Percentiles rank a stretch among this genome's conserved stretches.
phyloP scores from a whole-genome alignment of 2,797 vertebrate species.

The Eospalax fontanierii region DNA sequence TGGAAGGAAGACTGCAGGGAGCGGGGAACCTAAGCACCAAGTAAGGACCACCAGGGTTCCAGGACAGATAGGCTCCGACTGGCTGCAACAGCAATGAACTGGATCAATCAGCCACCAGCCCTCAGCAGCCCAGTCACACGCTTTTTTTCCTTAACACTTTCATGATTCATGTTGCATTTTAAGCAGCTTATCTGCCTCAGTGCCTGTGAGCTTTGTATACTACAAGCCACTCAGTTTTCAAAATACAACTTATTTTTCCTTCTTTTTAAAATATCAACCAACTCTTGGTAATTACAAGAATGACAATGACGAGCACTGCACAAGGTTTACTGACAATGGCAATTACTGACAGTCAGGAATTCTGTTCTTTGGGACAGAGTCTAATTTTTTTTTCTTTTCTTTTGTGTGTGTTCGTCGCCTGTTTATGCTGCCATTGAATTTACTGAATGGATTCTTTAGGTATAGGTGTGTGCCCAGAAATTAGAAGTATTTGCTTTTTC shows the following conservation, averaged over 20 bases:
- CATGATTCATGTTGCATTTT: background rate
- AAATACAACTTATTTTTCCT: background rate
- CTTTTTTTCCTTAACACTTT: background rate
- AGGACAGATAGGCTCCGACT: no score
- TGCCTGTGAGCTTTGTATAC: background rate
- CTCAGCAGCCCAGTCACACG: background rate
- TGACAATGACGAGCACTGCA: background rate
- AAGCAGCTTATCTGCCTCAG: background rate
- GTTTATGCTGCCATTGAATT: background rate
- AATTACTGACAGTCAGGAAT: background rate
- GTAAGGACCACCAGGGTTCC: background rate
- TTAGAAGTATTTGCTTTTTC: conserved; percentile 15
- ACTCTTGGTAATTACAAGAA: background rate
- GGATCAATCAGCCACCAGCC: background rate
- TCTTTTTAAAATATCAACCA: background rate
- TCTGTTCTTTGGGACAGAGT: background rate
- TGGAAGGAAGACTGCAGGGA: no score
- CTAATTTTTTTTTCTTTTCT: no score
- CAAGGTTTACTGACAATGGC: background rate
- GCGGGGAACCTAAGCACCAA: background rate
- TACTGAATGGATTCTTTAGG: background rate
- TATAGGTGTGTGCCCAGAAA: background rate
- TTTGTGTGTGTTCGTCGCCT: background rate
- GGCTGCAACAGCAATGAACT: background rate
- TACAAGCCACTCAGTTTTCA: background rate